Conservation (phyloP, 2,888 invertebrate species). For the Petrolisthes manimaculis region DNA sequence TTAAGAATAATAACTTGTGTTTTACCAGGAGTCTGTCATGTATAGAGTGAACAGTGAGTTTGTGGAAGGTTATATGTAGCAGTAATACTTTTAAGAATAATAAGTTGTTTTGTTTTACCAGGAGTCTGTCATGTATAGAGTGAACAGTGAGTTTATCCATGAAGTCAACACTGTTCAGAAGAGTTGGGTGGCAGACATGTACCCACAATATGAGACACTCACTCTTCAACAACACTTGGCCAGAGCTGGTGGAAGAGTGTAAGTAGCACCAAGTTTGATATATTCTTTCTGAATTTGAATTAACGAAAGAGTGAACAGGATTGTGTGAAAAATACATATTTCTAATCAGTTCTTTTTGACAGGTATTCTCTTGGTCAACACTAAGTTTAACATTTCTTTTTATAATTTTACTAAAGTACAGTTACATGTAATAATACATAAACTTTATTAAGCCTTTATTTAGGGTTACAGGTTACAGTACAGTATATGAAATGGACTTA, state of each 20-base stretch:
- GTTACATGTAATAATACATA: not conserved
- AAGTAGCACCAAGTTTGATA: not conserved
- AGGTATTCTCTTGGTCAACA: not conserved
- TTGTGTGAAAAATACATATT: not conserved
- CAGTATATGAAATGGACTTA: too few species aligned
- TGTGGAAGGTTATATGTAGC: too few species aligned
- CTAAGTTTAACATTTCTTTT: not conserved
- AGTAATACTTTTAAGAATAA: not conserved
- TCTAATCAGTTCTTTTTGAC: not conserved
- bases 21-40: constrained; percentile 34
- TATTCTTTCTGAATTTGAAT: too few species aligned
- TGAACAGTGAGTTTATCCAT: constrained; percentile 68
- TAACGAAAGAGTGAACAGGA: too few species aligned
- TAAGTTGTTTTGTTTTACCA: not conserved
- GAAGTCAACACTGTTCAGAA: constrained; percentile 70
- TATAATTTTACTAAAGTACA: not conserved
- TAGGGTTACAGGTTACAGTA: not conserved
- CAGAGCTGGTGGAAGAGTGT: constrained; percentile 70
- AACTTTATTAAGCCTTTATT: not conserved
- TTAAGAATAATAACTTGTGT: not conserved
- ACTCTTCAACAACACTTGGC: constrained; percentile 69
- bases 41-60: constrained; percentile 68
- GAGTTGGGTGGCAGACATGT: constrained; percentile 71
- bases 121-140: constrained; percentile 64
- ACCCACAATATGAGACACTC: constrained; percentile 69